Evolutionary conservation across 2,888 invertebrate species (phyloP), one percentile per base, ranked within the genome.

Genomic region (Yponomeuta sedellus): DNA sequence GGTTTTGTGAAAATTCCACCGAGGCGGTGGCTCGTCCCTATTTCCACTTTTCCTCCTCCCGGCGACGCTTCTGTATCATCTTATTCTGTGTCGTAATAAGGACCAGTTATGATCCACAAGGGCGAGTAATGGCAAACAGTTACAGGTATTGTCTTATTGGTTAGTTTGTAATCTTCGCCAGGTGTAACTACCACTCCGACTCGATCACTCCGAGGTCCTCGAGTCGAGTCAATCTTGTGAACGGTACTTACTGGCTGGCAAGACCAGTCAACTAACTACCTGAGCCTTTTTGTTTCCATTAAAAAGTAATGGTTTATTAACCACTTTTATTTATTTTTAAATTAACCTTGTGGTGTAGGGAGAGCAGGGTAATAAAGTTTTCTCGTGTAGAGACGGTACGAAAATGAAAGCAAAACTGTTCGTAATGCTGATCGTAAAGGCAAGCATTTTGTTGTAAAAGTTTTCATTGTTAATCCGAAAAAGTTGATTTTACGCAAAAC

Each of bases 141-240:
- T 73, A 70, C 68, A 40, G 67, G 69, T 69, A 73, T 77, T 76
- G 77, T 81, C 75, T 81, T 81, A 76, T 82, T 80, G 75, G 73
- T 73, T 67, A 71, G 69, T 72, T 74, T 74, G 73, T 75, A 79
- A 79, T 79, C 77, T 75, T 64, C 56, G 75, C 81, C 82, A 82
- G 82, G 76, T 82, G 81, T 75, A 66, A 12, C 12, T 12, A 52
- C 44, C 12, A 52, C 44, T 68, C 67, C 67, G 16, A 10, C 19
- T 58, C 22, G 61, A 8, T 28, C 28, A 28, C 66, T 61, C 10
- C 59, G 52, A 34, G 39, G n/a, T 64, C 58, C 66, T 64, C 66
- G 61, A 69, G 66, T 25, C 68, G 44, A 69, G 68, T 70, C 71
- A 70, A 72, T 72, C 69, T 69, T 64, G 71, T 65, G 73, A 76